Evolutionary conservation across 2,888 invertebrate genomes (phyloP), one percentile per base, ranked within the genome.

Genomic region (Cactoblastis cactorum): DNA sequence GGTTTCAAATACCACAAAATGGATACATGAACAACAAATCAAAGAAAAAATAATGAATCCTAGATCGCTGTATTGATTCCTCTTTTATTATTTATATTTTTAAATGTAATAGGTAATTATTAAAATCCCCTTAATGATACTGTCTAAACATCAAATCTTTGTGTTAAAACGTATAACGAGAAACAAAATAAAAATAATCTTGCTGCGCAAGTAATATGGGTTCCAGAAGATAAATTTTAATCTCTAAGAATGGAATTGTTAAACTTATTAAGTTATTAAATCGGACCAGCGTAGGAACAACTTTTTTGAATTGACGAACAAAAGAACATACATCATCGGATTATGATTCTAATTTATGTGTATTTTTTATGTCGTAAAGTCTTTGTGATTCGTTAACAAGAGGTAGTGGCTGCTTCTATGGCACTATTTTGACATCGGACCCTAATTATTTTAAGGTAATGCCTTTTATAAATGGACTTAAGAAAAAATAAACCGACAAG

Each of bases 371-470:
- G 71, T 68, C 67, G 66, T 76, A 72, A 75, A 69, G 69, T 69
- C 71, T 77, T 80, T 78, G 79, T 77, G 73, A 66, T 65, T 81
- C 76, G 81, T 84, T 83, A 83, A 77, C 74, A 76, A 67, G 70
- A 71, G 71, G 69, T 71, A 71, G 71, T 67, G 67, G 65, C 68
- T 68, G 63, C 64, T 56, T 69, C 69, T 72, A 69, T 71, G 67
- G 70, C 72, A 70, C 75, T 87, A 82, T 87, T 88, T 84, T 87
- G 88, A 88, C 87, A 83, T 75, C 65, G 65, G 73, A 77, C 77
- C 74, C 80, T 80, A 84, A 87, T 87, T 86, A 85, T 83, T 82
- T 78, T 73, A 76, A 76, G 71, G 73, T 84, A 75, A 84, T 77
- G 64, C 78, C 73, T 72, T 83, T 85, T 80, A 75, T 77, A 66